Percentiles rank a stretch among this genome's conserved stretches.
Evolutionary conservation across 2,888 invertebrate species (phyloP).

Genomic region (Leucophora obtusa): DNA sequence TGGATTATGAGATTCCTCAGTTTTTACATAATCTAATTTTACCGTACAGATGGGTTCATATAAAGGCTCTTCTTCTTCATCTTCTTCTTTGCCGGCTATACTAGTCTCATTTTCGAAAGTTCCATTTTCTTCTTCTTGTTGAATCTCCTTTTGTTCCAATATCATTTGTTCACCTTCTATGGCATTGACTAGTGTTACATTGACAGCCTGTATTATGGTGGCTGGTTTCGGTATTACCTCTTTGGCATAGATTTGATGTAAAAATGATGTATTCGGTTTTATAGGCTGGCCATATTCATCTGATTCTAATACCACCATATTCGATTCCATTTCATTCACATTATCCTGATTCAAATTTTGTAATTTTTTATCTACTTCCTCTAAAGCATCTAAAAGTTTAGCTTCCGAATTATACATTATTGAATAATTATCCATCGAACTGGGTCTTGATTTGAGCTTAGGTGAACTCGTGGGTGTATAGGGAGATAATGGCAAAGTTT

Average conservation of each 20-base stretch:
- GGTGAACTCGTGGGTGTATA: slow-evolving; percentile 51
- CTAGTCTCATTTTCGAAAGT: background rate
- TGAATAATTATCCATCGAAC: slow-evolving; percentile 33
- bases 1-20: slow-evolving; percentile 65
- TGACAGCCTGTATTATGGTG: slow-evolving; percentile 75
- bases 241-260: slow-evolving; percentile 81
- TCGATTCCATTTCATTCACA: slow-evolving; percentile 61
- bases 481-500: slow-evolving; percentile 3
- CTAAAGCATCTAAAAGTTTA: slow-evolving; percentile 74
- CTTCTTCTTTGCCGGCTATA: background rate
- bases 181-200: slow-evolving; percentile 74
- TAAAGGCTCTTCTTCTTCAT: slow-evolving; percentile 54
- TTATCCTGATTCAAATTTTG: slow-evolving; percentile 66
- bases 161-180: slow-evolving; percentile 74
- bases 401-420: slow-evolving; percentile 69
- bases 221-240: slow-evolving; percentile 68
- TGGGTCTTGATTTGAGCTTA: background rate
- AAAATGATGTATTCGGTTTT: slow-evolving; percentile 84
- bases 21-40: slow-evolving; percentile 67
- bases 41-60: slow-evolving; percentile 72
- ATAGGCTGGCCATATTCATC: slow-evolving; percentile 76
- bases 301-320: slow-evolving; percentile 55
- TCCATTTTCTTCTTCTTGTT: slow-evolving; percentile 28
- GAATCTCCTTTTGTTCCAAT: slow-evolving; percentile 69
- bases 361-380: slow-evolving; percentile 74